Conservation (phyloP, 2,113 vertebrate species). For the Callipepla californica region DNA sequence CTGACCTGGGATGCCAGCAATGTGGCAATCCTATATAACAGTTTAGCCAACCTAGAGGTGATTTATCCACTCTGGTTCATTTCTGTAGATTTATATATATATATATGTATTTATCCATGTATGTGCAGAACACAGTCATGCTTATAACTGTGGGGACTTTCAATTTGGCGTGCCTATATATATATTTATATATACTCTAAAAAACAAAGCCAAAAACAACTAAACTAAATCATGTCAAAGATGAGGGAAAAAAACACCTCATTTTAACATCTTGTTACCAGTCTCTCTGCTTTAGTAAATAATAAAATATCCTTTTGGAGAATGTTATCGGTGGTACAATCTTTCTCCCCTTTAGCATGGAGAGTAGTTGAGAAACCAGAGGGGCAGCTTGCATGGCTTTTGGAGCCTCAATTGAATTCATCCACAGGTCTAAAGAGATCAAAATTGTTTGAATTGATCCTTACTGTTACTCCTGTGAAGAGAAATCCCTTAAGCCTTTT, state of each 20-base stretch:
- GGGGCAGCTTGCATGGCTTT: background rate
- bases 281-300: background rate
- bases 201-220: background rate
- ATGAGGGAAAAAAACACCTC: background rate
- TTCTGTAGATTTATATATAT: background rate
- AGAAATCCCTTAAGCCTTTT: conserved; percentile 28
- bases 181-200: background rate
- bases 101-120: background rate
- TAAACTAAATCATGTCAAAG: background rate
- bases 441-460: conserved; percentile 61
- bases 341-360: background rate
- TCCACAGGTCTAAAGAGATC: conserved; percentile 55
- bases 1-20: conserved; percentile 42
- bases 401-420: conserved; percentile 22
- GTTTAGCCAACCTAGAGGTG: background rate
- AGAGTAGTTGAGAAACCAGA: background rate
- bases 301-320: conserved; percentile 4
- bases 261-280: background rate
- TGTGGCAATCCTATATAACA: background rate
- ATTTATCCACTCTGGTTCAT: background rate
- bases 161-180: background rate
- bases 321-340: background rate
- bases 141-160: background rate
- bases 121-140: background rate
- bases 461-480: conserved; percentile 6